Conservation (phyloP, 2,888 invertebrate genomes). For the Mellilla xanthometata region DNA sequence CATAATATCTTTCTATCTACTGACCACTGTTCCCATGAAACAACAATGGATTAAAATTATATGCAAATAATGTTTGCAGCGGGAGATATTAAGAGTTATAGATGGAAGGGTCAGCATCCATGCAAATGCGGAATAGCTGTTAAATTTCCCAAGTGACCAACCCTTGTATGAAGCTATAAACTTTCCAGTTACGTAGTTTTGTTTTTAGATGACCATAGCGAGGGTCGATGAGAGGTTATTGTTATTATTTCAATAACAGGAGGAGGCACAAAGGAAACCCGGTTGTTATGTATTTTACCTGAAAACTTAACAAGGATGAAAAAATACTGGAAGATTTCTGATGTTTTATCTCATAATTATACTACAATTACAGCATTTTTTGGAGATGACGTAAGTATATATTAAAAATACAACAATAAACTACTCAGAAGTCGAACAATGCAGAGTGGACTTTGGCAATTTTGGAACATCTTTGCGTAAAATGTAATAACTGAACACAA, state of each 20-base stretch:
- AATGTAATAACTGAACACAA: no score
- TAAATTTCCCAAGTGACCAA: constrained; percentile 73
- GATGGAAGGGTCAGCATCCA: constrained; percentile 64
- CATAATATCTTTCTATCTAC: constrained; percentile 11
- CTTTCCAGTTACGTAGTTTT: constrained; percentile 35
- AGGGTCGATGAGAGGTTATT: constrained; percentile 13
- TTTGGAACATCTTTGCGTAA: no score
- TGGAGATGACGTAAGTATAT: no score
- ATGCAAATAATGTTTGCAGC: constrained; percentile 73
- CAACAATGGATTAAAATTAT: constrained; percentile 73
- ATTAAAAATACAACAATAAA: no score
- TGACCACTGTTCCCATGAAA: constrained; percentile 63
- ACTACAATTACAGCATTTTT: no score
- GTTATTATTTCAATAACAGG: constrained; percentile 61
- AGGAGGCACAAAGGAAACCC: constrained; percentile 55
- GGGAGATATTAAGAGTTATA: constrained; percentile 56
- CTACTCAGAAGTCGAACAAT: no score
- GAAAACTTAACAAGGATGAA: constrained; percentile 37
- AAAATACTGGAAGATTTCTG: constrained; percentile 22
- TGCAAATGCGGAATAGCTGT: constrained; percentile 59
- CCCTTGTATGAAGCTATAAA: constrained; percentile 59
- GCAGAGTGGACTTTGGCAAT: no score
- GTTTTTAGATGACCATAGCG: constrained; percentile 28
- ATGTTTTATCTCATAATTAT: no score
- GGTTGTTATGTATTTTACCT: constrained; percentile 53